phyloP scores from a whole-genome alignment of 2,888 invertebrate genomes.

The Phytoseiulus persimilis region DNA sequence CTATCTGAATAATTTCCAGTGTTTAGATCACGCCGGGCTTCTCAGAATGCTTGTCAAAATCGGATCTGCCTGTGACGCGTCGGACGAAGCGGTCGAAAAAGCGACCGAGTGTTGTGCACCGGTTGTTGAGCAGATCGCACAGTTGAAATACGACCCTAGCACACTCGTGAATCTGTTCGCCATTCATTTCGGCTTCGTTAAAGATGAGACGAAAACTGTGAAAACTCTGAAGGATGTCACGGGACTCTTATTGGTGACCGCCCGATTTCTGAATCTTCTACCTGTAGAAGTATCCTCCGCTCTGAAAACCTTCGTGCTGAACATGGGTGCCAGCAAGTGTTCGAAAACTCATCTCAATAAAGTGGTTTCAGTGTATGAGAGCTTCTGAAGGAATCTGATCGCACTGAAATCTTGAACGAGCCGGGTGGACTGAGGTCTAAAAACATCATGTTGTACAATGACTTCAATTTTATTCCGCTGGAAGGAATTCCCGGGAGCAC shows the following conservation, averaged over 20 bases:
- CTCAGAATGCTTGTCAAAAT: slow-evolving; percentile 21
- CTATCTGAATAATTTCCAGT: slow-evolving; percentile 45
- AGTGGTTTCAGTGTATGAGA: not conserved
- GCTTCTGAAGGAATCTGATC: not conserved
- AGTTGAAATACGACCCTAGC: slow-evolving; percentile 53
- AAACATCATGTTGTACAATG: no score
- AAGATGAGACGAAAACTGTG: slow-evolving; percentile 64
- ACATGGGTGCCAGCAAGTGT: slow-evolving; percentile 10
- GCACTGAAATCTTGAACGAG: no score
- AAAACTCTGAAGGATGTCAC: slow-evolving; percentile 60
- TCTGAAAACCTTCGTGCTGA: slow-evolving; percentile 29
- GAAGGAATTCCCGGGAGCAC: no score
- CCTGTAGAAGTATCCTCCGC: slow-evolving; percentile 17
- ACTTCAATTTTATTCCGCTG: no score
- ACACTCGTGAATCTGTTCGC: slow-evolving; percentile 60
- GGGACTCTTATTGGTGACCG: slow-evolving; percentile 56
- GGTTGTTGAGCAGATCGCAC: not conserved
- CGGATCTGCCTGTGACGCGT: slow-evolving; percentile 48
- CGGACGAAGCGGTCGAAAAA: slow-evolving; percentile 47
- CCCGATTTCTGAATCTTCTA: not conserved
- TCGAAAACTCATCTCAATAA: not conserved
- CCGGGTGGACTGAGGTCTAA: no score
- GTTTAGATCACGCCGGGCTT: slow-evolving; percentile 8
- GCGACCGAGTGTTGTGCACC: slow-evolving; percentile 46
- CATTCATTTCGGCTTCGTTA: slow-evolving; percentile 62